phyloP scores from a whole-genome alignment of 2,888 invertebrate genomes.

The Volucella zonaria region DNA sequence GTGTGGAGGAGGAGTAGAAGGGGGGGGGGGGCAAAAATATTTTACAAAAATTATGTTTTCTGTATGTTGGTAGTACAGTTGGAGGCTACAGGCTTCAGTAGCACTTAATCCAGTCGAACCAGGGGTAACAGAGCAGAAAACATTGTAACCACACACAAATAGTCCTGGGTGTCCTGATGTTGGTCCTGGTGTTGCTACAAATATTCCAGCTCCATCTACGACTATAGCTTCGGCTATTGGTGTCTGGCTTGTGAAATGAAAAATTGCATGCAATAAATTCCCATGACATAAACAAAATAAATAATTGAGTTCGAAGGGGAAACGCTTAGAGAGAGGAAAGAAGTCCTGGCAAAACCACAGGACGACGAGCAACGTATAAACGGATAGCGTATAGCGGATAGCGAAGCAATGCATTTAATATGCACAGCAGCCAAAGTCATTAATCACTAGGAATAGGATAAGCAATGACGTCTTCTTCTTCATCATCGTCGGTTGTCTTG shows the following conservation, averaged over 20 bases:
- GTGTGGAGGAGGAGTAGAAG: too few relatives aligned
- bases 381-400: conserved; percentile 58
- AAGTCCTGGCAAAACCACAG: conserved; percentile 26
- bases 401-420: conserved; percentile 71
- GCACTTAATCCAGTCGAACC: conserved; percentile 62
- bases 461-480: conserved; percentile 70
- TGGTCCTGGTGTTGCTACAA: not conserved
- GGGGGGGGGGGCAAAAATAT: conserved; percentile 23
- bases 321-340: not conserved
- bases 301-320: conserved; percentile 77
- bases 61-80: conserved; percentile 26
- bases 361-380: conserved; percentile 53
- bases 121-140: conserved; percentile 62
- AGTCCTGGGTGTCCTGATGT: conserved; percentile 5
- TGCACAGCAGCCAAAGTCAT: conserved; percentile 72
- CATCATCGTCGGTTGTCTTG: conserved; percentile 38
- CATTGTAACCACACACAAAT: conserved; percentile 59
- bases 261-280: conserved; percentile 79
- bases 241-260: conserved; percentile 75
- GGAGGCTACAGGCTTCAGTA: conserved; percentile 19
- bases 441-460: conserved; percentile 70
- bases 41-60: conserved; percentile 60
- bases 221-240: conserved; percentile 5
- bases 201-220: not conserved
- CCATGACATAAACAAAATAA: conserved; percentile 80